Evolutionary conservation across 2,113 vertebrate genomes (phyloP), one percentile per base, ranked within the genome.

Genomic region (Cranoglanis bouderius): DNA sequence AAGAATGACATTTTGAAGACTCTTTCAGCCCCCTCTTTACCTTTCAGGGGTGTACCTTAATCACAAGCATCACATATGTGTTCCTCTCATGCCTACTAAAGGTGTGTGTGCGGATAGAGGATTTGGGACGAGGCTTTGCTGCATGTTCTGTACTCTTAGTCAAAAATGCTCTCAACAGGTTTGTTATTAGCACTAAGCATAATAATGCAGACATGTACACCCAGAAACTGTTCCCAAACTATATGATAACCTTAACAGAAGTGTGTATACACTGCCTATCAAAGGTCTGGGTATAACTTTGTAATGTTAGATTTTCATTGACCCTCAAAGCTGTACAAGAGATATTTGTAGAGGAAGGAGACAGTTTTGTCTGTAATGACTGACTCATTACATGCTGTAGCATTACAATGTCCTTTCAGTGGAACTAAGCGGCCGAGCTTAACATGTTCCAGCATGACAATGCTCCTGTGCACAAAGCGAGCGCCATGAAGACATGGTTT

Each of bases 1-100:
- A 94, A 89, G 92, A 93, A 93, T 94, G 94, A 95, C 94, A 96
- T 93, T 95, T 94, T 91, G 89, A 94, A 93, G 92, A 93, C 92
- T 94, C 92, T 93, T 92, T 94, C 89, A 86, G 91, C 91, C 85
- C 86, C 65, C 87, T 90, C 88, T 91, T 93, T 87, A 92, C 89
- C 88, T 91, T 91, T 87, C 90, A 89, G 82, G 84, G 85, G 55
- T 90, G 89, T 88, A 93, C 91, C 91, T 90, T 55, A 89, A 91
- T 91, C 88, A 78, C 81, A 91, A 85, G 87, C 78, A 74, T 89
- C 57, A 80, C 61, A 88, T 85, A 74, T 63, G 43, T 40, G 67
- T 55, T 84, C 70, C n/a, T 10, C 82, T 88, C 75, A 63, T 90
- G 51, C 87, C 86, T 90, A 55, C 29, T 51, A 32, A 82, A 57